phyloP scores from a whole-genome alignment of 2,113 vertebrate genomes.

The Motacilla tschutschensis region DNA sequence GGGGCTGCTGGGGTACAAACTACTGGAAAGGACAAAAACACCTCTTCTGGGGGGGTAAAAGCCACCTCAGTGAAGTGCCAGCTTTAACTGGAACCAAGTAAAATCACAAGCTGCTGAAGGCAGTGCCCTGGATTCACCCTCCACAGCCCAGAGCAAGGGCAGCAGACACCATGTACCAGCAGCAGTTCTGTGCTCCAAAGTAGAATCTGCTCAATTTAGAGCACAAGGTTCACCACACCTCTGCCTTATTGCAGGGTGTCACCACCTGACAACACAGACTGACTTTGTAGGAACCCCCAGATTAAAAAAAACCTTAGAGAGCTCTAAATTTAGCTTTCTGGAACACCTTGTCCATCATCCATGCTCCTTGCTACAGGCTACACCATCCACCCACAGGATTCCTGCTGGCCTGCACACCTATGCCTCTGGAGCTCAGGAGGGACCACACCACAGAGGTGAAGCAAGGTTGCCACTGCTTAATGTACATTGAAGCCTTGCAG shows the following conservation, averaged over 20 bases:
- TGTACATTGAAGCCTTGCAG: neutral
- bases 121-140: neutral
- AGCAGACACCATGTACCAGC: accelerated
- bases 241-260: neutral
- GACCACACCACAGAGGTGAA: neutral
- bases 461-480: neutral
- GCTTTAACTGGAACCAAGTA: neutral
- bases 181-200: neutral
- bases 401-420: neutral
- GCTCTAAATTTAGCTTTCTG: neutral
- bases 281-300: neutral
- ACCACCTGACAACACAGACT: neutral
- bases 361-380: neutral
- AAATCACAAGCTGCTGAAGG: neutral
- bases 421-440: neutral
- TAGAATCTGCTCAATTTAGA: neutral
- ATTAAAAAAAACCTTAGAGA: neutral
- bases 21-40: neutral
- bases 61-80: neutral
- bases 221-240: neutral
- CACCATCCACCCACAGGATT: neutral
- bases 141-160: accelerated
- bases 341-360: neutral
- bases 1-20: neutral
- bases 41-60: accelerated